phyloP scores from a whole-genome alignment of 1,140 invertebrate species.

The Cyrtorhinus lividipennis region DNA sequence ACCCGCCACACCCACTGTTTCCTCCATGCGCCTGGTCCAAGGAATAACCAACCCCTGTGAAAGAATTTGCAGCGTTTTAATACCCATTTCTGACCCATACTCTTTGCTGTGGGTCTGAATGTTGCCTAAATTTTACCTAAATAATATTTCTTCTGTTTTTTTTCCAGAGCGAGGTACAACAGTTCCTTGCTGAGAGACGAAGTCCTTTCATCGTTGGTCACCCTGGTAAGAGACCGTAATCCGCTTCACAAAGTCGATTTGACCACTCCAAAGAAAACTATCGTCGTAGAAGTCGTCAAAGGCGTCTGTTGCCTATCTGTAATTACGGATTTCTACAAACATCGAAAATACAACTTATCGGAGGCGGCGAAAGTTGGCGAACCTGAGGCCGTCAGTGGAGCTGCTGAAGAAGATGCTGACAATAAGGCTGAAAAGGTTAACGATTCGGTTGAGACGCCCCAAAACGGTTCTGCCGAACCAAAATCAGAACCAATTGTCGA shows the following conservation, averaged over 20 bases:
- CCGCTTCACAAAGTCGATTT: conserved; percentile 56
- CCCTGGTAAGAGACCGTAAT: conserved; percentile 48
- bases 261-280: conserved; percentile 52
- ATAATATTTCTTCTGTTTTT: conserved; percentile 18
- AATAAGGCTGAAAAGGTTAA: background rate
- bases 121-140: background rate
- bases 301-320: conserved; percentile 47
- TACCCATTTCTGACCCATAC: background rate
- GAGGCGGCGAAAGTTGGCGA: conserved; percentile 31
- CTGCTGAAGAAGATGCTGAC: background rate
- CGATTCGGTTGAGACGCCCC: too few relatives aligned
- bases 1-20: too few relatives aligned
- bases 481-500: too few relatives aligned
- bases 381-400: conserved; percentile 8
- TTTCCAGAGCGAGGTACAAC: conserved; percentile 53
- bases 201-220: conserved; percentile 53
- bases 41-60: too few relatives aligned
- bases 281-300: conserved; percentile 64
- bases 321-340: conserved; percentile 46
- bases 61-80: background rate
- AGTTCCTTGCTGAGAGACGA: conserved; percentile 50
- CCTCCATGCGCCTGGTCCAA: too few relatives aligned
- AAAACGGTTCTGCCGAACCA: too few relatives aligned
- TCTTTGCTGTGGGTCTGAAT: background rate
- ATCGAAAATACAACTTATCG: conserved; percentile 53